Percentiles rank a stretch among this genome's conserved stretches.
phyloP scores from a whole-genome alignment of 2,797 vertebrate species.

The Melanotaenia trifasciata region DNA sequence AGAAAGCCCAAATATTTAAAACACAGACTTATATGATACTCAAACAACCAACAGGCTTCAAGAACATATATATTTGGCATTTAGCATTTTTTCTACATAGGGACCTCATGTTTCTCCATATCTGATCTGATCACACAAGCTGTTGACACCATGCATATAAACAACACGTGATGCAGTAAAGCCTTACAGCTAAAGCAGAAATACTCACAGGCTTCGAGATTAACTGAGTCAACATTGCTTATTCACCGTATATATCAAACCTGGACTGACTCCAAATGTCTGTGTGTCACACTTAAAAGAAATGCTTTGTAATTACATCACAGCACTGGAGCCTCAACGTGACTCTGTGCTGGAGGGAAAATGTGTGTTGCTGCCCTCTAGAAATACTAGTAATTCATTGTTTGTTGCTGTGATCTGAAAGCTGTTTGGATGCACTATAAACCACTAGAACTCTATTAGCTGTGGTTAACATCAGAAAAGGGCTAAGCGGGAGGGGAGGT shows the following conservation, averaged over 20 bases:
- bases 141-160: not conserved
- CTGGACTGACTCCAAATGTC: constrained; percentile 63
- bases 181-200: constrained; percentile 28
- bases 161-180: constrained; percentile 1
- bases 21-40: not conserved
- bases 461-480: constrained; percentile 45
- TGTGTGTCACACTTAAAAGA: constrained; percentile 63
- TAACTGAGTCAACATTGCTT: constrained; percentile 66
- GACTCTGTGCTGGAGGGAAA: constrained; percentile 36
- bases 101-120: not conserved
- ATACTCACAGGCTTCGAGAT: constrained; percentile 34
- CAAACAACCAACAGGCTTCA: constrained; percentile 4
- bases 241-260: constrained; percentile 49
- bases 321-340: constrained; percentile 23
- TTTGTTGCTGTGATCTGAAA: constrained; percentile 49
- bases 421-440: constrained; percentile 39
- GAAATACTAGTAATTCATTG: constrained; percentile 45
- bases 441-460: constrained; percentile 38
- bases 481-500: not conserved
- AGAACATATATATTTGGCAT: constrained; percentile 3
- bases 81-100: not conserved
- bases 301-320: constrained; percentile 60
- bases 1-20: constrained; percentile 10
- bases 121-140: not conserved
- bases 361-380: not conserved